These are phyloP conservation scores for Hirtodrosophila alboralis DNA, from an alignment of 2,888 invertebrate species.

Conservation along the genomic window DNA sequence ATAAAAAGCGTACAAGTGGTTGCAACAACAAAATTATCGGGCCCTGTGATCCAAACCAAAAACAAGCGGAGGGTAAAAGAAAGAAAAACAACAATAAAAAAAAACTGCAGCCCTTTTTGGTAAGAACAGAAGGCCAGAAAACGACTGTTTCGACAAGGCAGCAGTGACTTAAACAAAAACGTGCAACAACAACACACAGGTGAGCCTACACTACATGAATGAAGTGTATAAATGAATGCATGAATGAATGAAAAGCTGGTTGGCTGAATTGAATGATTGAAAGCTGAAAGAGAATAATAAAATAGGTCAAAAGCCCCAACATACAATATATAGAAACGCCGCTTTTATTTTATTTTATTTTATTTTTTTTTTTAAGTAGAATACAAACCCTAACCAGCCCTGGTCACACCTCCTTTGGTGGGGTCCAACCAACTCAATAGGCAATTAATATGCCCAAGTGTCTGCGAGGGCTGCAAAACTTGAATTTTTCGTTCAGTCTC, in stretches of 20 bases:
- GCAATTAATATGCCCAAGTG: slow-evolving; percentile 81
- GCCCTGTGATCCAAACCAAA: slow-evolving; percentile 31
- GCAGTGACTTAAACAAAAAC: slow-evolving; percentile 34
- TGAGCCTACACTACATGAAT: slow-evolving; percentile 66
- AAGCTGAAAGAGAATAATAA: slow-evolving; percentile 70
- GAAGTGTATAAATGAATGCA: slow-evolving; percentile 75
- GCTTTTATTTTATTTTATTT: too few species aligned
- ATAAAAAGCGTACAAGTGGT: slow-evolving; percentile 75
- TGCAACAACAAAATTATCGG: slow-evolving; percentile 53
- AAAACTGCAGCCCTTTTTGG: slow-evolving; percentile 44
- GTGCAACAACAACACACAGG: slow-evolving; percentile 56
- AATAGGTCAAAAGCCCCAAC: too few species aligned
- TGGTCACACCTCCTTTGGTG: slow-evolving; percentile 26
- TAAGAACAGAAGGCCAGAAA: slow-evolving; percentile 76
- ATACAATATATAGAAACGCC: too few species aligned
- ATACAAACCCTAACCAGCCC: slow-evolving; percentile 1
- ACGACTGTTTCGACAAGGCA: slow-evolving; percentile 74
- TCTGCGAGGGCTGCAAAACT: slow-evolving; percentile 60
- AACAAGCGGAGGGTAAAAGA: slow-evolving; percentile 2
- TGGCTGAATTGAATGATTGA: slow-evolving; percentile 63
- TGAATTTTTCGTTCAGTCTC: slow-evolving; percentile 40
- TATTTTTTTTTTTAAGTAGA: slow-evolving; percentile 22
- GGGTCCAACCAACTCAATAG: too few species aligned
- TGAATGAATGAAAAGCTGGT: slow-evolving; percentile 48
- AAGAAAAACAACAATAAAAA: slow-evolving; percentile 13